Base-by-base conservation (phyloP, 2,797 vertebrate genomes). In the Semotilus atromaculatus region DNA sequence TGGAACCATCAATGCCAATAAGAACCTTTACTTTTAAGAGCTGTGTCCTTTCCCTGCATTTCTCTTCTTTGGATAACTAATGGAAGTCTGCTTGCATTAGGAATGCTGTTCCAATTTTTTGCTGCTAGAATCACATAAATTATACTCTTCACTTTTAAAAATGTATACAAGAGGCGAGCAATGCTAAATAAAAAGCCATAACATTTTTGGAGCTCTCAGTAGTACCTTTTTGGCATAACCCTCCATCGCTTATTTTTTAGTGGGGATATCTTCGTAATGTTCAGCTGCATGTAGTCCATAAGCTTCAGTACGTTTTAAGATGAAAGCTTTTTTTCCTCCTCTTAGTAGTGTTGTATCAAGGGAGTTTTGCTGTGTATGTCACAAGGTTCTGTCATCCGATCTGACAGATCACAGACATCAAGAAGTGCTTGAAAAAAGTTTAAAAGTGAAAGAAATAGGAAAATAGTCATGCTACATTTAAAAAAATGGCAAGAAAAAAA, bases 381-480 rank as follows among this genome's bases (percentile, higher is more conserved):
- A 89, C 92, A 91, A 92, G 91, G 89, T 92, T 89, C 89, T 92
- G 93, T 92, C 94, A 94, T 94, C 94, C 93, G 92, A 93, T 94
- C 90, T 92, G 87, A 91, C 92, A 92, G 92, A 93, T 92, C 91
- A 87, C 68, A 91, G 91, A 92, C 92, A 93, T 94, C 92, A 91
- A 93, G 90, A 88, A 84, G 88, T 89, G 89, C 93, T 93, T 91
- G 89, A 26, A 71, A 83, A 70, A 53, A 90, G 87, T 91, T 90
- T 78, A 86, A 89, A 84, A 83, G 66, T 68, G 45, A 66, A 79
- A 48, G 16, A 48, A 73, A 76, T 48, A 18, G 34, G 60, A 31
- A 60, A 43, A 74, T 36, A 51, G 73, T 82, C 14, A 75, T 80
- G 73, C 66, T 76, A 55, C 48, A 79, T 72, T 92, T 88, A 76